phyloP scores from a whole-genome alignment of 2,888 invertebrate genomes.

The Alitta virens region DNA sequence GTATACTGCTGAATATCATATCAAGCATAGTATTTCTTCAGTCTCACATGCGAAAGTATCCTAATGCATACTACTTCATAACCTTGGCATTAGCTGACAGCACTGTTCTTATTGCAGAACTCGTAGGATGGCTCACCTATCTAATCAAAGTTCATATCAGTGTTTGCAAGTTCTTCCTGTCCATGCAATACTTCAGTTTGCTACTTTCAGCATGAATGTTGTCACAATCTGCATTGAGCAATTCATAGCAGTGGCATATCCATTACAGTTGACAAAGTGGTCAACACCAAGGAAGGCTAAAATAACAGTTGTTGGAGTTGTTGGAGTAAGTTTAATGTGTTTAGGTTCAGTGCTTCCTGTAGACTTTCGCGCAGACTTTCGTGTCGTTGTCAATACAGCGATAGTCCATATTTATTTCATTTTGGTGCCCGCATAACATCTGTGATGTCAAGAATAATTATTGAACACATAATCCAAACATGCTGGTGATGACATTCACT shows the following conservation, averaged over 20 bases:
- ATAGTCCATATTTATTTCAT: neutral
- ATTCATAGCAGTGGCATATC: slow-evolving; percentile 3
- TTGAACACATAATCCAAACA: slow-evolving; percentile 3
- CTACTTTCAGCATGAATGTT: slow-evolving; percentile 7
- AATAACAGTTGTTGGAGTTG: neutral
- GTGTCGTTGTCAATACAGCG: too few relatives aligned
- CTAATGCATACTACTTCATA: neutral
- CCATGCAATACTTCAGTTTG: slow-evolving; percentile 3
- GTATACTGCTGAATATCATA: slow-evolving; percentile 7
- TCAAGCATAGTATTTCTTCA: slow-evolving; percentile 4
- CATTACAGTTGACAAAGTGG: slow-evolving; percentile 1
- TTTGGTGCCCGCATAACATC: neutral
- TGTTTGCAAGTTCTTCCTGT: slow-evolving; percentile 9
- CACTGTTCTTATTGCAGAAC: neutral
- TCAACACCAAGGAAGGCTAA: slow-evolving; percentile 1
- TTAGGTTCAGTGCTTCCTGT: neutral
- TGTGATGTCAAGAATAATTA: neutral
- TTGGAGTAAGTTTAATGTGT: neutral
- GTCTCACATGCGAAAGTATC: slow-evolving; percentile 7
- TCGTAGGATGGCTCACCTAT: slow-evolving; percentile 1
- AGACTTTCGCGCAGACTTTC: neutral
- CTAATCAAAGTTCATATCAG: neutral
- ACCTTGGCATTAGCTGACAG: slow-evolving; percentile 5
- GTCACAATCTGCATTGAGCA: slow-evolving; percentile 10
- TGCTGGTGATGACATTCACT: slow-evolving; percentile 12